Base-by-base conservation (phyloP, 2,888 invertebrate species). In the Stenichneumon culpator region DNA sequence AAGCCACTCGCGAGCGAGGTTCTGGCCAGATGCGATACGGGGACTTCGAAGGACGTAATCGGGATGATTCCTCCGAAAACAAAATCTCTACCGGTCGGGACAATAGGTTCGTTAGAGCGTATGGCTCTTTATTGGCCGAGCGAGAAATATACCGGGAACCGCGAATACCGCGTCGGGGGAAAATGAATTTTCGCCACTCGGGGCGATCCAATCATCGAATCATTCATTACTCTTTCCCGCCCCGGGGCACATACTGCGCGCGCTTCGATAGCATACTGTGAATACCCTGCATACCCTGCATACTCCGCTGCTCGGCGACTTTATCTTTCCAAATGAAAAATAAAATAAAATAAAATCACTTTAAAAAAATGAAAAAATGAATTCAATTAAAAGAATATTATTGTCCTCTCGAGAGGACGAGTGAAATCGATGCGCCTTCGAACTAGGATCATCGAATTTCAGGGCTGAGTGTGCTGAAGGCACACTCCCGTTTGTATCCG, bases 81-180 rank as follows among this genome's bases (percentile, higher is more conserved):
- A 86, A 86, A 89, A 87, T 89, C 87, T 72, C 57, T 57, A 22
- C 57, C 57, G 81, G 79, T 75, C 57, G 44, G 72, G 86, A 91
- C 91, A 91, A 91, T 91, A 83, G 87, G 86, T 90, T 91, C 91
- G 89, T 92, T 91, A 92, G 87, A 60, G 84, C 83, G 82, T 82
- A 83, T 25, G 25, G 44, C 44, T 47, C 80, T 87, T 89, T 86
- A 90, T 89, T 88, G 87, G 88, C 86, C 83, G 83, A 88, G 75
- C 19, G 63, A 79, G 67, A 50, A 39, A 65, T 65, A 52, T 70
- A 69, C 63, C 69, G 50, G 11, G 77, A 9, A 52, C 72, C 32
- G 52, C 69, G 69, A 50, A 63, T 72, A 57, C 65, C 65, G 47
- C 25, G 57, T 54, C 54, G 70, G 80, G 79, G 88, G 88, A 39